These are phyloP conservation scores for Sipha maydis DNA, from an alignment of 2,888 invertebrate genomes.

Conservation along the genomic window DNA sequence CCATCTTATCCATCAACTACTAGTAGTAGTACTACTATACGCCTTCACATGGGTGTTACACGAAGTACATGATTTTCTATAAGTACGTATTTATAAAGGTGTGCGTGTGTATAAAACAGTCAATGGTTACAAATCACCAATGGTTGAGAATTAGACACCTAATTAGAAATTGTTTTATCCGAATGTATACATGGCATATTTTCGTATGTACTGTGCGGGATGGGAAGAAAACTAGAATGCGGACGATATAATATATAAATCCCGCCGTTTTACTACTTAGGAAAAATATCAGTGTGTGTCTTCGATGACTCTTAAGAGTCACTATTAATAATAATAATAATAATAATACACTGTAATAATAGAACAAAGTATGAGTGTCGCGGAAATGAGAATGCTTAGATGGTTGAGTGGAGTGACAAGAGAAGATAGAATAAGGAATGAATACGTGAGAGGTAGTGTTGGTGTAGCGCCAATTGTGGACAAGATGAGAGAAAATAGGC, in stretches of 20 bases:
- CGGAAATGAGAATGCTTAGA: too few relatives aligned
- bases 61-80: not conserved
- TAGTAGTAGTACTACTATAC: not conserved
- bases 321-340: too few relatives aligned
- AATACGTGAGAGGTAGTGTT: too few relatives aligned
- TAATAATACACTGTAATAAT: too few relatives aligned
- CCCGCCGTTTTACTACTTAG: not conserved
- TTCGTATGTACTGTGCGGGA: not conserved
- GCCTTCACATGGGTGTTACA: not conserved
- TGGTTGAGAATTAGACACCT: not conserved
- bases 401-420: too few relatives aligned
- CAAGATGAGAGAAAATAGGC: too few relatives aligned
- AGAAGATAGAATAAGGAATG: too few relatives aligned
- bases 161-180: slow-evolving; percentile 11
- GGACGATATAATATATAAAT: not conserved
- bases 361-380: too few relatives aligned
- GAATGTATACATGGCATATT: not conserved
- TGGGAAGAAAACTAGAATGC: not conserved
- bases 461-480: too few relatives aligned
- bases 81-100: not conserved
- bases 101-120: not conserved
- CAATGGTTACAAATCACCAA: slow-evolving; percentile 21
- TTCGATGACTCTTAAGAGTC: not conserved
- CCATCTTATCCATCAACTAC: slow-evolving; percentile 45
- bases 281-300: not conserved